Percentiles rank a stretch among this genome's conserved stretches.
These are phyloP conservation scores for Oasisia sp. DNA, from an alignment of 2,888 invertebrate species.

Conservation along the genomic window DNA sequence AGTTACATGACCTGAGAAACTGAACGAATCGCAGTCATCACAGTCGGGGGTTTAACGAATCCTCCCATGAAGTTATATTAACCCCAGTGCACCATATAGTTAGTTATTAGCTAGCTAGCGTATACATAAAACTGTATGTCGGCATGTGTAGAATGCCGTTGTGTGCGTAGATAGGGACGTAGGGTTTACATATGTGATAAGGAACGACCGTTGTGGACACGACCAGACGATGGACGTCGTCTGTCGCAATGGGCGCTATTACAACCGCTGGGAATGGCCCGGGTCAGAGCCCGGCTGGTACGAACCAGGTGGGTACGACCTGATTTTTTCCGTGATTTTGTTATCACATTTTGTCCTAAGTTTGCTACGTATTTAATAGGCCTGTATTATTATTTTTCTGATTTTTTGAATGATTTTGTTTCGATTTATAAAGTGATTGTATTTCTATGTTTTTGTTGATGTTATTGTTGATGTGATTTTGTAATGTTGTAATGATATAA, in stretches of 20 bases:
- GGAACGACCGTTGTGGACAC: not conserved
- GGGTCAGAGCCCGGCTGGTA: not conserved
- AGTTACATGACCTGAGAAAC: slow-evolving; percentile 6
- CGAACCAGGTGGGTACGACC: not conserved
- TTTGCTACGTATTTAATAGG: too few species aligned
- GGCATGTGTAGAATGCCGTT: not conserved
- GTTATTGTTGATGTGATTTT: too few species aligned
- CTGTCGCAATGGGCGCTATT: not conserved
- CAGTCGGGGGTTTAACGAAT: not conserved
- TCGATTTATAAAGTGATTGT: too few species aligned
- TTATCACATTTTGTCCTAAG: not conserved
- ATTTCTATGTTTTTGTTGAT: too few species aligned
- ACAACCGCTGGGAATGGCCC: not conserved
- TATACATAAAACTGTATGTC: not conserved
- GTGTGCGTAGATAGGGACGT: not conserved
- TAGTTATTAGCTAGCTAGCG: not conserved
- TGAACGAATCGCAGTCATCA: not conserved
- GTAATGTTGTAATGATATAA: too few species aligned
- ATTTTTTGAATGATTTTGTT: too few species aligned
- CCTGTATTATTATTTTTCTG: too few species aligned
- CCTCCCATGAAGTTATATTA: not conserved
- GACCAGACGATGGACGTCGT: not conserved
- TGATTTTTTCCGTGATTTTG: not conserved
- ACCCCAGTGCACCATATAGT: not conserved
- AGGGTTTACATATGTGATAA: slow-evolving; percentile 1